Evolutionary conservation across 2,113 vertebrate species (phyloP), one percentile per base, ranked within the genome.

Genomic region (Phaethon lepturus): DNA sequence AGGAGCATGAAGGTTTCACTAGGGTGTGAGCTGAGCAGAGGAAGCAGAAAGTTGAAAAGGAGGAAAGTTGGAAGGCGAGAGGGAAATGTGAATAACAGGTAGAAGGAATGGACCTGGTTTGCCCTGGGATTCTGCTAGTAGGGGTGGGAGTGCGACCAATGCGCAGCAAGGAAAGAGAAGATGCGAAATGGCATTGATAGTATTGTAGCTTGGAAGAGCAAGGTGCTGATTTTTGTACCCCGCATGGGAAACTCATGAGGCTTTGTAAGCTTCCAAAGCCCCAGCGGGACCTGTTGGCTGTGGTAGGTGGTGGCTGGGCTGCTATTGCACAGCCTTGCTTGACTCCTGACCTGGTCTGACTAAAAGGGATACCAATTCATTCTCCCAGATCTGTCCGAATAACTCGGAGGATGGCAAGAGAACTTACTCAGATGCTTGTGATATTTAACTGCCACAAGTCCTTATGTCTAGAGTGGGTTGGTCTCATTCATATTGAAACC

Each of bases 101-200:
- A 55, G 3, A 29, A 28, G 66, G 28, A 44, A 11, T 31, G 58
- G 12, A 49, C 29, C 15, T 53, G 23, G 14, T 35, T 84, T 84
- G 50, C n/a, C 75, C 60, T 60, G 58, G 40, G 40, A 16, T 71
- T 60, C 47, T 66, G 8, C 18, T 38, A 6, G 33, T 42, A 38
- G n/a, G 49, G 45, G 28, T 33, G 23, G 40, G 31, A 69, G 23
- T 14, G 17, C 26, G n/a, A 24, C 52, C 8, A 18, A 20, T 1
- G 1, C 50, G 35, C 44, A 69, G 38, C 17, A 6, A 19, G 29
- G 16, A 81, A 49, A 42, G 47, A 72, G 23, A 82, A 45, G 20
- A 35, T 58, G 45, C 1, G 2, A 71, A 58, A 35, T 35, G 16
- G 1, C 1, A 0, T 40, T 58, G 15, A 9, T 35, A 25, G 17